A percentile compares a stretch with the other conserved stretches of the same genome.
phyloP scores from a whole-genome alignment of 2,888 invertebrate genomes.

The Drosophila acutilabella region DNA sequence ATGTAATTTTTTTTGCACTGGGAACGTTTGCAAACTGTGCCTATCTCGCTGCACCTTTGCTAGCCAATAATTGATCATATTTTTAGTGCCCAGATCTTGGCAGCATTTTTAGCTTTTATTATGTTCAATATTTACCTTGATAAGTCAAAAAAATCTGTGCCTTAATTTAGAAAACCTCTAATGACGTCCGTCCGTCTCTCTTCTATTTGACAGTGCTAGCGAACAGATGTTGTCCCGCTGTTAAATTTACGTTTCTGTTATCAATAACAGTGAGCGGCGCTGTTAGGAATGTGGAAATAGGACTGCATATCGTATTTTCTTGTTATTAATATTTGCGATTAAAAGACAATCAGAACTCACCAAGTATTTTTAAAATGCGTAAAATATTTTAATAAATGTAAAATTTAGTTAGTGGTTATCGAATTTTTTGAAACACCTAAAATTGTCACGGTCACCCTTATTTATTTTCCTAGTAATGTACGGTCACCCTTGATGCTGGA shows the following conservation, averaged over 20 bases:
- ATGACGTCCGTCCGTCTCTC: slow-evolving; percentile 52
- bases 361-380: too few relatives aligned
- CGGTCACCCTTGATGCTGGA: too few relatives aligned
- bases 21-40: slow-evolving; percentile 45
- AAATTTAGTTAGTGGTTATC: too few relatives aligned
- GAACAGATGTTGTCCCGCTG: not conserved
- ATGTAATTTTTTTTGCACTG: slow-evolving; percentile 72
- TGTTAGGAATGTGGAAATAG: not conserved
- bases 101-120: slow-evolving; percentile 56
- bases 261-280: not conserved
- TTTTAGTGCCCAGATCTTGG: slow-evolving; percentile 71
- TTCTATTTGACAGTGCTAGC: slow-evolving; percentile 22
- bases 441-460: too few relatives aligned
- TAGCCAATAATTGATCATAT: slow-evolving; percentile 72
- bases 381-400: too few relatives aligned
- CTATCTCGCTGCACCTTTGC: slow-evolving; percentile 54
- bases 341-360: too few relatives aligned
- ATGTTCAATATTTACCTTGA: slow-evolving; percentile 75
- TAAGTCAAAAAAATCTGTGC: slow-evolving; percentile 54
- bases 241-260: slow-evolving; percentile 4
- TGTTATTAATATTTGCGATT: too few relatives aligned
- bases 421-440: too few relatives aligned
- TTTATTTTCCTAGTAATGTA: too few relatives aligned
- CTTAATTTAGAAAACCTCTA: slow-evolving; percentile 59
- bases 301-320: too few relatives aligned